Base-by-base conservation (phyloP, 2,797 vertebrate genomes). In the Caiman crocodilus region DNA sequence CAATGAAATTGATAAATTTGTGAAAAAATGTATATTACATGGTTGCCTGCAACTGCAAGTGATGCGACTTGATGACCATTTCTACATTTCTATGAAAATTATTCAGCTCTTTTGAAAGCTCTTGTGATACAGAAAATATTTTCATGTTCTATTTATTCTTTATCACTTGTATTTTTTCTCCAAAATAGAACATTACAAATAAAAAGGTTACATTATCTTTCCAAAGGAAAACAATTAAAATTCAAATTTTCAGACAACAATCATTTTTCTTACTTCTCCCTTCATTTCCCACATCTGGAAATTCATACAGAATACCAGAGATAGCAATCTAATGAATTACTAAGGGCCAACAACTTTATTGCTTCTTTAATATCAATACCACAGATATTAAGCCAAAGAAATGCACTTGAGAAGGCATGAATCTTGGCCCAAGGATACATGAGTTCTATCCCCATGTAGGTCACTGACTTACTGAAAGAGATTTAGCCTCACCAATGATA, bases 161-260 rank as follows among this genome's bases (percentile, higher is more conserved):
- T 87, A 94, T 92, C 80, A 92, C 69, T 56, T 84, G 15, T 50
- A 90, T 82, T 85, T 84, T 81, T 79, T 95, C 94, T 90, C n/a
- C 85, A 81, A 90, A 87, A 85, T 87, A 80, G 58, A 93, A 86
- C 90, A 92, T 75, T 32, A 90, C 1, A 57, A 93, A 88, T 7
- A 7, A 79, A 79, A 69, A 71, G 35, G 13, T 14, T 71, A 14
- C 15, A 7, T 71, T 71, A 23, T 32, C 4, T 17, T 77, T 30
- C 25, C 32, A 88, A 93, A 92, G 71, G 77, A 92, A 26, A 73
- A 18, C 79, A 87, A 90, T 89, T 93, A 85, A 87, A 95, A 97
- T 79, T 78, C 42, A 86, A 94, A 95, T 84, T 2, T 65, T 81
- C 84, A 76, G 50, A 21, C 88, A 80, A 87, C 84, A 93, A n/a